Base-by-base conservation (phyloP, 2,888 invertebrate species). In the Cryptus armator region DNA sequence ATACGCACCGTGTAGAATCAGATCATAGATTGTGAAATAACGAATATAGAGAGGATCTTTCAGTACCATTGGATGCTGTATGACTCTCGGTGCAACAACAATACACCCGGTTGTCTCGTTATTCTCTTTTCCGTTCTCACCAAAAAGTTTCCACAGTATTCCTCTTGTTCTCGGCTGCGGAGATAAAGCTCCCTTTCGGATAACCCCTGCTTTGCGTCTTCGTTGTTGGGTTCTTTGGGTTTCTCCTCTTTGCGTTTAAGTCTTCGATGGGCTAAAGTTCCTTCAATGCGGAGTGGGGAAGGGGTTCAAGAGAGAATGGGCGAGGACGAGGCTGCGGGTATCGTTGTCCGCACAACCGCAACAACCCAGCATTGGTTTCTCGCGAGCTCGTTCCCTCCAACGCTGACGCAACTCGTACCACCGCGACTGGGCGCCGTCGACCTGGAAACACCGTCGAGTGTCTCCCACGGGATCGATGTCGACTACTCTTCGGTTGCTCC, bases 151-250 rank as follows among this genome's bases (percentile, higher is more conserved):
- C 32, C 5, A 62, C 62, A 62, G 56, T 24, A 59, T 66, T 79
- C 71, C 76, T 66, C 66, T 59, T 75, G 62, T 68, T 66, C 37
- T 75, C 76, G 43, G 14, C 79, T 46, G 83, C 80, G 74, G 82
- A 88, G 91, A 90, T 91, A 89, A 91, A 90, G 89, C 87, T 83
- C 86, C 89, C 90, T 87, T 86, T 88, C 88, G 83, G 83, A 76
- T 83, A 83, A 85, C 83, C 16, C 59, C 66, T 83, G 83, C 56
- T 59, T 43, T 72, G 16, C 53, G 84, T 82, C 66, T 74, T 67
- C 80, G 62, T 64, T 79, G 62, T 64, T 79, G 12, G 79, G 64
- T 68, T 29, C 67, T 77, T 32, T 78, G 76, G 59, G 16, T 59
- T 74, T 67, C 68, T 64, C 71, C 56, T 56, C 67, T 64, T 74